A percentile compares a stretch with the other conserved stretches of the same genome.
These are phyloP conservation scores for Karalla daura DNA, from an alignment of 2,797 vertebrate genomes.

Conservation along the genomic window DNA sequence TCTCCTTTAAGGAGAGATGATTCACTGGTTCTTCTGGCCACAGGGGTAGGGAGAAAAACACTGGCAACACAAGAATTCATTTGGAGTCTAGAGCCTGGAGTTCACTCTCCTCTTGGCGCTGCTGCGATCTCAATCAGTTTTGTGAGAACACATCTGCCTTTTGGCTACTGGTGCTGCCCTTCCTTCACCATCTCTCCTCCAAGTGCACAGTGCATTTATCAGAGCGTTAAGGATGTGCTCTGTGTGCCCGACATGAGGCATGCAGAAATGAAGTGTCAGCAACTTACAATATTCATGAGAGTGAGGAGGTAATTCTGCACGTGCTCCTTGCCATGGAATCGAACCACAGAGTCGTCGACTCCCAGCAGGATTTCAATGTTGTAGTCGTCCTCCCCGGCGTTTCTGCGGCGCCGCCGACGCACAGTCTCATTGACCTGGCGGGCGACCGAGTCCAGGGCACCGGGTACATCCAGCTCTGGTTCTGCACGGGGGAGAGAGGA, in stretches of 20 bases:
- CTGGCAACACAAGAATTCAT: too few species aligned
- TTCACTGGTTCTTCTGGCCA: too few species aligned
- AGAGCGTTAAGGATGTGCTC: too few species aligned
- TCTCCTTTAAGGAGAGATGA: too few species aligned
- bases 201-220: neutral
- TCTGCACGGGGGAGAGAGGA: slow-evolving; percentile 45
- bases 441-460: slow-evolving; percentile 79
- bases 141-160: too few species aligned
- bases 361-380: slow-evolving; percentile 97
- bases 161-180: too few species aligned
- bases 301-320: slow-evolving; percentile 99
- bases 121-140: too few species aligned
- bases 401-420: slow-evolving; percentile 84
- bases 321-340: slow-evolving; percentile 97
- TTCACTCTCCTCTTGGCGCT: too few species aligned
- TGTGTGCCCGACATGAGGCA: too few species aligned
- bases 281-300: slow-evolving; percentile 98
- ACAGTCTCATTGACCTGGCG: slow-evolving; percentile 86
- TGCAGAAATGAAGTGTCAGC: neutral
- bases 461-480: slow-evolving; percentile 73
- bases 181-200: too few species aligned
- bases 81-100: too few species aligned
- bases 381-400: slow-evolving; percentile 89
- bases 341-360: slow-evolving; percentile 96
- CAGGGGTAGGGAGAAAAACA: too few species aligned